Conservation (phyloP, 2,113 vertebrate species). For the Protobothrops flavoviridis region DNA sequence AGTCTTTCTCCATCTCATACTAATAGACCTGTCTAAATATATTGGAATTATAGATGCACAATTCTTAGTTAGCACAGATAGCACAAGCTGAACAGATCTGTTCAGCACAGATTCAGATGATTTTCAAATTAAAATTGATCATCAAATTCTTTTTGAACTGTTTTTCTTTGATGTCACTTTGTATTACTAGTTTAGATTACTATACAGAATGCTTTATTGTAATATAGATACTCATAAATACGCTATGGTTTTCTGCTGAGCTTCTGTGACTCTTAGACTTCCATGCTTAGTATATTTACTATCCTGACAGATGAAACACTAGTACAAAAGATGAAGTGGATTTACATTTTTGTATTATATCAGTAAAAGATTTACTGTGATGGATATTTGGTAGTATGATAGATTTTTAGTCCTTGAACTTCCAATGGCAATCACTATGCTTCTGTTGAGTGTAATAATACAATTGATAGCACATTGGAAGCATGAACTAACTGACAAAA, state of each 20-base stretch:
- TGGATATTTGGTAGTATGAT: slow-evolving; percentile 45
- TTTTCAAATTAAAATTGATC: neutral
- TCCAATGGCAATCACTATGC: slow-evolving; percentile 37
- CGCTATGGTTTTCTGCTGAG: neutral
- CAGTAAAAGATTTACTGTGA: slow-evolving; percentile 38
- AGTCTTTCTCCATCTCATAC: neutral
- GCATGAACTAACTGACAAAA: slow-evolving; percentile 33
- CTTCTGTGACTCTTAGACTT: neutral
- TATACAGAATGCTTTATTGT: neutral
- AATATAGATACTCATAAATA: neutral
- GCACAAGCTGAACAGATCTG: neutral
- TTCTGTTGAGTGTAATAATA: slow-evolving; percentile 23
- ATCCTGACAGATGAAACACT: neutral
- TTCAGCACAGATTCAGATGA: neutral
- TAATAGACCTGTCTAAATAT: neutral
- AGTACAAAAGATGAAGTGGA: neutral
- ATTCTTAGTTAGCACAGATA: neutral
- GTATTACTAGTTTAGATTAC: neutral
- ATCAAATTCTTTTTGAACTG: neutral
- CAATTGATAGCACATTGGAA: slow-evolving; percentile 17
- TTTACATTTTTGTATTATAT: slow-evolving; percentile 25
- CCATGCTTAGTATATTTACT: neutral
- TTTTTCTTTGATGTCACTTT: neutral
- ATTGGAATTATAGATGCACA: neutral
- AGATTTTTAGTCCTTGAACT: slow-evolving; percentile 47